A percentile compares a stretch with the other conserved stretches of the same genome.
Conservation (phyloP, 2,797 vertebrate genomes). For the Tangara arthus region DNA sequence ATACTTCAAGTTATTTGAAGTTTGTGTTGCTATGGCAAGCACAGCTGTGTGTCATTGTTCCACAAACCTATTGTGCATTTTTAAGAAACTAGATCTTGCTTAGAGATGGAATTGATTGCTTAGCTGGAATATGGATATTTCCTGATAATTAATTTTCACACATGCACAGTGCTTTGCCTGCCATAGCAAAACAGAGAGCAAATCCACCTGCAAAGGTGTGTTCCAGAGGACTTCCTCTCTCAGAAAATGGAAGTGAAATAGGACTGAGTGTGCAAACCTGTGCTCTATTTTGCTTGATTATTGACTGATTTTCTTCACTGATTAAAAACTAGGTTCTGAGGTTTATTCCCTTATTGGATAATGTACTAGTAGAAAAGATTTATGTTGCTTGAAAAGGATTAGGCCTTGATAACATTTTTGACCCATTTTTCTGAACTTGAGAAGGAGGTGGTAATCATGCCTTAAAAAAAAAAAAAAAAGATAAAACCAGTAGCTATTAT, state of each 20-base stretch:
- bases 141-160: not conserved
- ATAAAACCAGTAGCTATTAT: not conserved
- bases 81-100: not conserved
- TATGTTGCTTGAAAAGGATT: not conserved
- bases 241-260: not conserved
- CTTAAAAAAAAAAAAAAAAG: not conserved
- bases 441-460: not conserved
- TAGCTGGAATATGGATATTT: not conserved
- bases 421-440: not conserved
- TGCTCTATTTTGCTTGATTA: not conserved
- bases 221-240: not conserved
- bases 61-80: not conserved
- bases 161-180: not conserved
- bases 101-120: not conserved
- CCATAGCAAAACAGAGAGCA: not conserved
- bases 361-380: not conserved
- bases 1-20: not conserved
- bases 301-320: not conserved
- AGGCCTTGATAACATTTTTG: not conserved
- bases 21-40: not conserved
- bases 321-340: not conserved
- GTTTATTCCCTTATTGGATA: not conserved
- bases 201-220: not conserved
- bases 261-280: not conserved
- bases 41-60: not conserved